Conservation (phyloP, 2,797 vertebrate genomes). For the Lepus oiostolus region DNA sequence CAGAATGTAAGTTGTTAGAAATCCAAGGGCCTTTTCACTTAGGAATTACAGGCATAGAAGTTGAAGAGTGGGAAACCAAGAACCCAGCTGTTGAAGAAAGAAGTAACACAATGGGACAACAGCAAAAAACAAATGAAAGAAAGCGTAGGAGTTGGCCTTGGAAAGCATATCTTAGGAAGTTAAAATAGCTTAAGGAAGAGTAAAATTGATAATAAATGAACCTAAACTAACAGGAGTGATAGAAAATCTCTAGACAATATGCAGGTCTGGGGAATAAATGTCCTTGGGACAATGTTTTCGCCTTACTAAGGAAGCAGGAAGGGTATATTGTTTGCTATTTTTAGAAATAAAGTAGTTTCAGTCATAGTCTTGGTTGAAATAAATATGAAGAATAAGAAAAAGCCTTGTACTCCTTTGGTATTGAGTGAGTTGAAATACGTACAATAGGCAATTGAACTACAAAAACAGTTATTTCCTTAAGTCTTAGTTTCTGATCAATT, state of each 20-base stretch:
- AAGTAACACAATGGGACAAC: conserved; percentile 11
- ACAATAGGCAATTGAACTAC: background rate
- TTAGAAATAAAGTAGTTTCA: conserved; percentile 36
- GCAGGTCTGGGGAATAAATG: background rate
- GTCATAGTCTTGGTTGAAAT: conserved; percentile 42
- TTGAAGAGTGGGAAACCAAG: conserved; percentile 31
- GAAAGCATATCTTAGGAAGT: conserved; percentile 32
- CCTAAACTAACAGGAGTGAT: background rate
- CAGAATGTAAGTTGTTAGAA: conserved; percentile 60
- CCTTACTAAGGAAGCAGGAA: conserved; percentile 47
- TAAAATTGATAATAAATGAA: conserved; percentile 1
- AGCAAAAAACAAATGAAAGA: conserved; percentile 16
- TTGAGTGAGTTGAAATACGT: conserved; percentile 37
- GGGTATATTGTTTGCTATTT: conserved; percentile 31
- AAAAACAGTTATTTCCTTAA: conserved; percentile 5
- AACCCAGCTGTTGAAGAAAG: conserved; percentile 42
- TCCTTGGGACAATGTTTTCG: conserved; percentile 33
- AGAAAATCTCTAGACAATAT: conserved; percentile 27
- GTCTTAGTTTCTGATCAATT: background rate
- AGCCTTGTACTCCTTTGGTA: background rate
- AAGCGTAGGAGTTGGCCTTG: background rate
- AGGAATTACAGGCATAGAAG: conserved; percentile 40
- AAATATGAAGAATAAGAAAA: conserved; percentile 8
- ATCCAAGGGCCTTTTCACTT: conserved; percentile 38
- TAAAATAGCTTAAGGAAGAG: conserved; percentile 50